Evolutionary conservation across 92 coral and sea anemone species (phyloP), one percentile per base, ranked within the genome.

Genomic region (Paragorgia papillata): DNA sequence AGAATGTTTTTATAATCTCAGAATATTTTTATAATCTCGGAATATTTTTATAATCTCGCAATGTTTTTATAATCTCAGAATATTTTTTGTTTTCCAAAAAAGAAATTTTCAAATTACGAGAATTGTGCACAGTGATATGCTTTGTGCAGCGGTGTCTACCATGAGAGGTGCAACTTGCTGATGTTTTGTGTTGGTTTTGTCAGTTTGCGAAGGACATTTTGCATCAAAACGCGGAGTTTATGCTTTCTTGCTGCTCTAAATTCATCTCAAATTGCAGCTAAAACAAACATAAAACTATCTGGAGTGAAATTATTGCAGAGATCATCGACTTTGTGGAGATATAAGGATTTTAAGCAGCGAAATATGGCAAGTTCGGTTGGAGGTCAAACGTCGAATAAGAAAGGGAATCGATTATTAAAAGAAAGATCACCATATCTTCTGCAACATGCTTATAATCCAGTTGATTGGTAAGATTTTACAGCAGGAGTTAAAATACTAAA

Each of bases 371-470:
- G 30, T 22, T 22, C 30, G 14, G 15, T 2, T 46, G 53, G 53
- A 46, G n/a, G 17, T 15, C 17, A 15, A 7, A 37, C 43, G 5
- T 30, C 50, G 5, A 22, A 31, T 37, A 50, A 53, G 62, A 70
- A 70, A 17, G 77, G 27, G 6, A 89, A 89, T 66, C 88, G 98
- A 15, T 82, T 94, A 73, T 84, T 84, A 30, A 77, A 89, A 49
- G 96, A 92, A 59, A 94, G 83, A 69, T 94, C 98, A 0, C 98
- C 98, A 2, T 94, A 94, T 80, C 95, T 94, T 22, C 85, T 94
- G 20, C 98, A 94, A 54, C 98, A 94, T 79, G 86, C 88, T 68
- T 91, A 94, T 31, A 94, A 94, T 59, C 98, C 98, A 9, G 98
- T 94, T 12, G 97, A 94, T 55, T 91, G 98, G 98, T 91, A 57